These are phyloP conservation scores for Dromaius novaehollandiae DNA, from an alignment of 2,113 vertebrate genomes.

Conservation along the genomic window DNA sequence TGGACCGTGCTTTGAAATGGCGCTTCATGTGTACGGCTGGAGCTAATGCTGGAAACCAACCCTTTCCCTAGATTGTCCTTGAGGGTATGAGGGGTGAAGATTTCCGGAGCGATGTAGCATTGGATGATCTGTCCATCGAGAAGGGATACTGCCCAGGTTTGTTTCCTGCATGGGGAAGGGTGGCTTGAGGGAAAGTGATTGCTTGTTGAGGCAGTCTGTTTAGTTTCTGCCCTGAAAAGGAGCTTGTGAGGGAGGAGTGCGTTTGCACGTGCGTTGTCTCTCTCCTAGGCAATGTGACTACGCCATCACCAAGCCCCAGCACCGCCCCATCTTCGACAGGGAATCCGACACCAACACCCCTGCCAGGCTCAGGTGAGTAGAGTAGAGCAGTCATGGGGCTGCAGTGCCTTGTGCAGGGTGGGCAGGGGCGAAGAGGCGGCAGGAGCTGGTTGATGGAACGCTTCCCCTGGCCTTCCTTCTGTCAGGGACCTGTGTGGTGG, in stretches of 20 bases:
- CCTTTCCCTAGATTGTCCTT: conserved; percentile 74
- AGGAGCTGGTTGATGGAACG: not conserved
- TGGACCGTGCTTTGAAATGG: rapidly evolving
- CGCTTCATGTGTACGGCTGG: rapidly evolving
- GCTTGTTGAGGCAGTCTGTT: not conserved
- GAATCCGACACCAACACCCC: not conserved
- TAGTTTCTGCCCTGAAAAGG: not conserved
- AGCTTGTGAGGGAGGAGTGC: rapidly evolving
- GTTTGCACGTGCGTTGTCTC: not conserved
- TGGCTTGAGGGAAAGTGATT: not conserved
- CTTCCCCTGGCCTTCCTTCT: not conserved
- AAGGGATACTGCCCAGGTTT: conserved; percentile 74
- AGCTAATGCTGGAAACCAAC: not conserved
- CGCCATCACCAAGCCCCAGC: not conserved
- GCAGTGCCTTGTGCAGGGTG: rapidly evolving
- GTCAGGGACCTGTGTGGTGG: conserved; percentile 12
- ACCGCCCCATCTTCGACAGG: not conserved
- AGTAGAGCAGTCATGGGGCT: rapidly evolving
- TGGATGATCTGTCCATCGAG: conserved; percentile 80
- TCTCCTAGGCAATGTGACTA: not conserved
- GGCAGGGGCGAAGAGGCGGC: not conserved
- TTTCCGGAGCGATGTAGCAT: conserved; percentile 72
- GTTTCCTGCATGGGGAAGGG: not conserved
- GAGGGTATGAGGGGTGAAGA: conserved; percentile 78
- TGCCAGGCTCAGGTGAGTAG: not conserved